Conservation (phyloP, 2,113 vertebrate genomes). For the Spea multiplicata region DNA sequence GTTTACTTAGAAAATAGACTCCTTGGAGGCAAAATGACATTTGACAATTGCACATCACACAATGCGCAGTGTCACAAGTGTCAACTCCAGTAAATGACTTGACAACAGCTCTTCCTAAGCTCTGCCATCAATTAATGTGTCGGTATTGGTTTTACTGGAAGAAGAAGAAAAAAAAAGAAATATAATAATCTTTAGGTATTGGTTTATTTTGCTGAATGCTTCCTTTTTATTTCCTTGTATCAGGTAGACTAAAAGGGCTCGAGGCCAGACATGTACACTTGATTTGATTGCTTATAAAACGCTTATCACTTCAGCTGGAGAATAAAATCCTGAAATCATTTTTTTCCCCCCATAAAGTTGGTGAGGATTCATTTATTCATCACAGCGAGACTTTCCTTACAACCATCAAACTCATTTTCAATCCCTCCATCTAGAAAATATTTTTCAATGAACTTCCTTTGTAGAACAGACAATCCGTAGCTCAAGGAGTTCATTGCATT, state of each 20-base stretch:
- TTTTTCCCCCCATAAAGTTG: background rate
- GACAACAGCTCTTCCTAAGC: background rate
- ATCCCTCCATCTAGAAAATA: background rate
- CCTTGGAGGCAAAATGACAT: background rate
- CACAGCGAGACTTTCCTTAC: background rate
- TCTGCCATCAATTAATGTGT: background rate
- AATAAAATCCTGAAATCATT: background rate
- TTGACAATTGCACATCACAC: slow-evolving; percentile 1
- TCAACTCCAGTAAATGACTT: background rate
- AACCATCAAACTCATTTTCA: background rate
- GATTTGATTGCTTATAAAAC: background rate
- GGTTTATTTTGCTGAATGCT: background rate
- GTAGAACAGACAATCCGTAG: no score
- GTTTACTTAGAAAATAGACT: background rate
- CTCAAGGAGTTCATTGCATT: no score
- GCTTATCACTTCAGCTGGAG: background rate
- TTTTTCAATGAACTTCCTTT: background rate
- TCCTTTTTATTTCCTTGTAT: background rate
- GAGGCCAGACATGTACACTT: background rate
- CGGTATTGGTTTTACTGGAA: background rate
- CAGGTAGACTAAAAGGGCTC: background rate
- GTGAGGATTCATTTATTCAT: slow-evolving; percentile 3
- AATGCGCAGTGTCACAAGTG: background rate
- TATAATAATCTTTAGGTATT: background rate
- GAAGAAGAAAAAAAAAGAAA: background rate